Percentiles rank a stretch among this genome's conserved stretches.
Conservation (phyloP, 2,888 invertebrate species). For the Polydrusus pterygomalis region DNA sequence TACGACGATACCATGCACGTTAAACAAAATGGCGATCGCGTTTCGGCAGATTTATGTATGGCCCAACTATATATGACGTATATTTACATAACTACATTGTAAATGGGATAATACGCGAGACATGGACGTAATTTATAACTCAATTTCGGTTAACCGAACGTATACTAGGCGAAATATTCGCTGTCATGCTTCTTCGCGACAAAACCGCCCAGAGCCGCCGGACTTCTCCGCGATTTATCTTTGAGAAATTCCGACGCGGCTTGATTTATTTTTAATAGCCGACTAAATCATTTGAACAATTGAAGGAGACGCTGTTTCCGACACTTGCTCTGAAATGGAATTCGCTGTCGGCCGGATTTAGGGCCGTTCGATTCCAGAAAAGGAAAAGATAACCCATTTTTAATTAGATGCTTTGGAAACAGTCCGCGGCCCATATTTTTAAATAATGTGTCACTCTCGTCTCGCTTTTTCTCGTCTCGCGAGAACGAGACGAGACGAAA, state of each 20-base stretch:
- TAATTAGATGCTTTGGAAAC: too few species aligned
- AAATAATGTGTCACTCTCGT: too few species aligned
- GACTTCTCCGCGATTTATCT: slow-evolving; percentile 51
- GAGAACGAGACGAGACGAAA: too few species aligned
- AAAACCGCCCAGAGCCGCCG: slow-evolving; percentile 31
- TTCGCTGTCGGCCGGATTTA: slow-evolving; percentile 10
- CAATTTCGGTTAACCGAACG: slow-evolving; percentile 58
- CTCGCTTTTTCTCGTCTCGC: too few species aligned
- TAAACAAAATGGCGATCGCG: slow-evolving; percentile 38
- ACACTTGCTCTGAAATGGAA: slow-evolving; percentile 41
- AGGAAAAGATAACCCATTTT: slow-evolving; percentile 17
- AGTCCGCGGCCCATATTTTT: too few species aligned
- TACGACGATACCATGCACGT: slow-evolving; percentile 9
- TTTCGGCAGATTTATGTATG: slow-evolving; percentile 33
- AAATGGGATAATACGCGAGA: slow-evolving; percentile 62
- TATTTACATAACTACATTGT: slow-evolving; percentile 63
- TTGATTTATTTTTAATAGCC: slow-evolving; percentile 54
- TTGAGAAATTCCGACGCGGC: slow-evolving; percentile 50
- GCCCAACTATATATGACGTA: slow-evolving; percentile 34
- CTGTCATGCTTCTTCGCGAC: slow-evolving; percentile 8
- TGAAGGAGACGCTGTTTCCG: slow-evolving; percentile 51
- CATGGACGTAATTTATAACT: slow-evolving; percentile 61
- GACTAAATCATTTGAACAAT: slow-evolving; percentile 55
- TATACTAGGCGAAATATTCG: slow-evolving; percentile 42
- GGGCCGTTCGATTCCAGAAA: slow-evolving; percentile 17